These are phyloP conservation scores for Myotis planiceps DNA, from an alignment of 2,797 vertebrate species.

Conservation along the genomic window DNA sequence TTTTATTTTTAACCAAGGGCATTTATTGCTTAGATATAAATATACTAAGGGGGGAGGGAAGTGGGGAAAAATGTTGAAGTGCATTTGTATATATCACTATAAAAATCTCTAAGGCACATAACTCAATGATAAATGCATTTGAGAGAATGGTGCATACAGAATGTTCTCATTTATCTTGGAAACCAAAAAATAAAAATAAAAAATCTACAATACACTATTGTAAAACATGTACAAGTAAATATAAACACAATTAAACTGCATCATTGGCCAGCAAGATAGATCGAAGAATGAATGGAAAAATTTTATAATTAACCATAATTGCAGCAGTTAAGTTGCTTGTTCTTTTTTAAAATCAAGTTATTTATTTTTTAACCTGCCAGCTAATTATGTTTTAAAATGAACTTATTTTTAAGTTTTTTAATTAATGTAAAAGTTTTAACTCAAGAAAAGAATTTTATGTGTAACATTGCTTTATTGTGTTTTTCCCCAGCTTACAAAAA, in stretches of 20 bases:
- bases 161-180: background rate
- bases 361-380: background rate
- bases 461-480: background rate
- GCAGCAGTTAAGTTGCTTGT: background rate
- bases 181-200: background rate
- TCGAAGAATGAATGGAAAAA: background rate
- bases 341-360: conserved; percentile 1
- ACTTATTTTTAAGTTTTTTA: background rate
- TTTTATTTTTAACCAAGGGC: background rate
- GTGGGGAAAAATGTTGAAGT: background rate
- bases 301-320: background rate
- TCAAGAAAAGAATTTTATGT: conserved; percentile 14
- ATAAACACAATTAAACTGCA: background rate
- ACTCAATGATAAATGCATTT: background rate
- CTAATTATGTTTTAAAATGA: background rate
- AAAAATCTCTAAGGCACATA: background rate
- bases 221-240: background rate
- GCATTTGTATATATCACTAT: background rate
- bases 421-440: background rate
- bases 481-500: background rate
- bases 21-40: conserved; percentile 8
- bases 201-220: background rate
- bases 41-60: background rate
- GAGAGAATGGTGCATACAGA: background rate
- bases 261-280: background rate